A percentile compares a stretch with the other conserved stretches of the same genome.
These are phyloP conservation scores for Dipodomys spectabilis DNA, from an alignment of 2,113 vertebrate species.

Conservation along the genomic window DNA sequence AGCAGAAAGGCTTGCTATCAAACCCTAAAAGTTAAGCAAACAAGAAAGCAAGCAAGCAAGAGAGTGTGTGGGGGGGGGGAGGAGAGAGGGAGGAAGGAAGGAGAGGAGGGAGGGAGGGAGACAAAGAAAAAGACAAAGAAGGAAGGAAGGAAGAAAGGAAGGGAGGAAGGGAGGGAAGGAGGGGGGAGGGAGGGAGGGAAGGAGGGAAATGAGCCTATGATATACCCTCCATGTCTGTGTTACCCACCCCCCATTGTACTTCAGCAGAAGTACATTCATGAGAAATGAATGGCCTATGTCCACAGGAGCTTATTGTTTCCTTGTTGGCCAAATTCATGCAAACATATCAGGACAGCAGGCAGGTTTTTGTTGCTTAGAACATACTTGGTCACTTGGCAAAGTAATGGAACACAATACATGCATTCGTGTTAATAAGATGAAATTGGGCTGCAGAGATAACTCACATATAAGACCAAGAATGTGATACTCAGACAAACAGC, in stretches of 20 bases:
- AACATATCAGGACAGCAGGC: neutral
- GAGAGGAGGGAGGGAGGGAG: too few species aligned
- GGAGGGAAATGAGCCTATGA: neutral
- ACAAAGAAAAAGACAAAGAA: too few species aligned
- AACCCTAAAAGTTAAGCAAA: too few species aligned
- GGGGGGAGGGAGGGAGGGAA: neutral
- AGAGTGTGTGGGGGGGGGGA: neutral
- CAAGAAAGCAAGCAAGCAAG: too few species aligned
- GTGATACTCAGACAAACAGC: neutral
- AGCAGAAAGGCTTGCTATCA: too few species aligned
- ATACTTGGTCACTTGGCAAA: neutral
- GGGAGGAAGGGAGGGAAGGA: too few species aligned
- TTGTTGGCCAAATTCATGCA: neutral
- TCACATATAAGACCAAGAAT: neutral
- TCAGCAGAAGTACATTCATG: too few species aligned
- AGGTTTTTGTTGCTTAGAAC: neutral
- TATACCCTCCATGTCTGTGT: neutral
- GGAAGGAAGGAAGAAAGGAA: too few species aligned
- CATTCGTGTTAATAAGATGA: constrained; percentile 30
- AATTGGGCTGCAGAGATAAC: neutral
- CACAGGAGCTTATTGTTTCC: neutral
- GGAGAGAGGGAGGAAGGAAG: too few species aligned
- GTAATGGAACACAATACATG: neutral
- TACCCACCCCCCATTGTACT: too few species aligned
- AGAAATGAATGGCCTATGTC: neutral